These are phyloP conservation scores for Sander lucioperca DNA, from an alignment of 2,113 vertebrate genomes.

Conservation along the genomic window DNA sequence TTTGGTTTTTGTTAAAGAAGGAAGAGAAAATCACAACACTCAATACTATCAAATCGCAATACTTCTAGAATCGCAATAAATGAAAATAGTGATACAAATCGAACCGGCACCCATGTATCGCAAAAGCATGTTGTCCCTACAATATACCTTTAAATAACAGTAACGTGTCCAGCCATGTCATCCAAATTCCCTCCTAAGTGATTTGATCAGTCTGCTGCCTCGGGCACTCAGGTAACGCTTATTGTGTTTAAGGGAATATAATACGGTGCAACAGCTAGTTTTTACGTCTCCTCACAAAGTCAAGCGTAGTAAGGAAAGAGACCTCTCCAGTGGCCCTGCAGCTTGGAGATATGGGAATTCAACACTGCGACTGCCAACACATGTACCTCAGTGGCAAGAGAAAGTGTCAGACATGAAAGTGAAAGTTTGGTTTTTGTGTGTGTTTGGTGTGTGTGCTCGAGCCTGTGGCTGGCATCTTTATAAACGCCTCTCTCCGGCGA, in stretches of 20 bases:
- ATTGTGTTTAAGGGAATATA: slow-evolving; percentile 45
- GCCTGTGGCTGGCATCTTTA: slow-evolving; percentile 71
- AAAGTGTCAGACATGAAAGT: slow-evolving; percentile 75
- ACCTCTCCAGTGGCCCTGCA: slow-evolving; percentile 52
- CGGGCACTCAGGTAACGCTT: slow-evolving; percentile 24
- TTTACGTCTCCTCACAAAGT: slow-evolving; percentile 24
- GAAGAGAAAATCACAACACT: no score
- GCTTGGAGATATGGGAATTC: slow-evolving; percentile 64
- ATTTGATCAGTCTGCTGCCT: slow-evolving; percentile 28
- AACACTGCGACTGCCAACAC: slow-evolving; percentile 71
- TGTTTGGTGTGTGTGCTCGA: slow-evolving; percentile 36
- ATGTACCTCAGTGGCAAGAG: slow-evolving; percentile 63
- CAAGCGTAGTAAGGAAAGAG: slow-evolving; percentile 29
- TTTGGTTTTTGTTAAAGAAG: no score
- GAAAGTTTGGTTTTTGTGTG: slow-evolving; percentile 59
- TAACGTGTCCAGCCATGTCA: slow-evolving; percentile 23
- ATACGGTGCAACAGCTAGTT: slow-evolving; percentile 47
- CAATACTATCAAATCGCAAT: no score
- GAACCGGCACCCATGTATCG: no score
- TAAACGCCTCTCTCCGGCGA: slow-evolving; percentile 68
- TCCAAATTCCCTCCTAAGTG: slow-evolving; percentile 33
- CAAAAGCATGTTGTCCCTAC: neutral
- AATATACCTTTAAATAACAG: slow-evolving; percentile 1
- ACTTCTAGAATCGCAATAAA: no score
- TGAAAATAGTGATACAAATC: no score